A percentile compares a stretch with the other conserved stretches of the same genome.
These are phyloP conservation scores for Erebia aethiops DNA, from an alignment of 2,888 invertebrate species.

Conservation along the genomic window DNA sequence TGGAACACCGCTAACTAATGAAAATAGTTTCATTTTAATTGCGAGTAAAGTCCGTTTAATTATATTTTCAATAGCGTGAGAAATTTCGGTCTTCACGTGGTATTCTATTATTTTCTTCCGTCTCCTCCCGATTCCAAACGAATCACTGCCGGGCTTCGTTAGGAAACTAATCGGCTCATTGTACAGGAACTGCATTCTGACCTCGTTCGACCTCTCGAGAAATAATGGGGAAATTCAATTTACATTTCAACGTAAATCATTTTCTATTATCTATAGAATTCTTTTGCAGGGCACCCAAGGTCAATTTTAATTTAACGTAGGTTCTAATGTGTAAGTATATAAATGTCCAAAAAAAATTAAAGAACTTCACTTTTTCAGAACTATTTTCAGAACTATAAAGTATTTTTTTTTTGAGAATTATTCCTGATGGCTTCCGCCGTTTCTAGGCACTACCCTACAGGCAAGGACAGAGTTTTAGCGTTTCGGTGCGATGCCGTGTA, in stretches of 20 bases:
- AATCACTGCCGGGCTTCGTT: constrained; percentile 56
- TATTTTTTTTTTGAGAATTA: too few species aligned
- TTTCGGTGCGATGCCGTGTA: too few species aligned
- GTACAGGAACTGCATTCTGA: constrained; percentile 59
- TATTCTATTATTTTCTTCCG: constrained; percentile 41
- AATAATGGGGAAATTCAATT: constrained; percentile 54
- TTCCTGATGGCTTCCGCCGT: too few species aligned
- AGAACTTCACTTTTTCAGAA: too few species aligned
- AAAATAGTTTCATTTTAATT: neutral
- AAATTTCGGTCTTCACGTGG: constrained; percentile 44
- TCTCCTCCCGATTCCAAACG: constrained; percentile 29
- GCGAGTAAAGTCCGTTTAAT: constrained; percentile 12
- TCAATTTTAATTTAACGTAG: neutral
- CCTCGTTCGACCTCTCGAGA: constrained; percentile 51
- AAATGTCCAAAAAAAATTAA: too few species aligned
- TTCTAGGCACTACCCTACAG: too few species aligned
- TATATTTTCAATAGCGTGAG: constrained; percentile 32
- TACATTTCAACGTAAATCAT: constrained; percentile 41
- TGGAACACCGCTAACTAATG: neutral
- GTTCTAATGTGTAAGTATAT: too few species aligned
- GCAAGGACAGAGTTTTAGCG: too few species aligned
- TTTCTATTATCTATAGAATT: neutral
- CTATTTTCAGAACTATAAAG: too few species aligned
- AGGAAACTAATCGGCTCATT: constrained; percentile 66
- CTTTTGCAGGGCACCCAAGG: neutral